Conservation (phyloP, 2,888 invertebrate species). For the Ormia ochracea region DNA sequence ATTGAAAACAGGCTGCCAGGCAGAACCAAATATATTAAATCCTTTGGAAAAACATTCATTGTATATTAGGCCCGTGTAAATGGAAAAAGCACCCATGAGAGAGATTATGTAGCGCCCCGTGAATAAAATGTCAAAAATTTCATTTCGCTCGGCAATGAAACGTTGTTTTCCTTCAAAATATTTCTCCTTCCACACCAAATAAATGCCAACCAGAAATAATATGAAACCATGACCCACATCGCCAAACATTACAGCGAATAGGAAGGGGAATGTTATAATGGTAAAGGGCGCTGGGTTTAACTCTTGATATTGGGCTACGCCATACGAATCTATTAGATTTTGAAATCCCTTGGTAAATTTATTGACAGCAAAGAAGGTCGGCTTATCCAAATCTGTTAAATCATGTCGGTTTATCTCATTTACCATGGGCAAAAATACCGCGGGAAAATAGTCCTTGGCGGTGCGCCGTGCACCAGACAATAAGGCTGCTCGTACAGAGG, state of each 20-base stretch:
- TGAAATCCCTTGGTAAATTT: constrained; percentile 92
- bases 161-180: constrained; percentile 79
- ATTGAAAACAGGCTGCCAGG: constrained; percentile 84
- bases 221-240: constrained; percentile 93
- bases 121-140: constrained; percentile 97
- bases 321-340: constrained; percentile 91
- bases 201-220: constrained; percentile 86
- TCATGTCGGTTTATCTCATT: constrained; percentile 79
- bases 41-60: constrained; percentile 97
- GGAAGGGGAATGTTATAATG: constrained; percentile 94
- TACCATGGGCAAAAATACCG: constrained; percentile 86
- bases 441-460: constrained; percentile 82
- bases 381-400: constrained; percentile 77
- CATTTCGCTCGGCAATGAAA: constrained; percentile 80
- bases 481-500: constrained; percentile 85
- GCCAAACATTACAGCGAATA: constrained; percentile 98
- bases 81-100: constrained; percentile 96
- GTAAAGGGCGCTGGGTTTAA: constrained; percentile 93
- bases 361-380: constrained; percentile 93
- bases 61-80: constrained; percentile 98
- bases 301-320: constrained; percentile 94
- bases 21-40: constrained; percentile 92
- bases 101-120: constrained; percentile 97
- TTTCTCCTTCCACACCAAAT: constrained; percentile 89
- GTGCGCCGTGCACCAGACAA: constrained; percentile 86